Evolutionary conservation across 2,888 invertebrate genomes (phyloP), one percentile per base, ranked within the genome.

Genomic region (Cheilosia vulpina): DNA sequence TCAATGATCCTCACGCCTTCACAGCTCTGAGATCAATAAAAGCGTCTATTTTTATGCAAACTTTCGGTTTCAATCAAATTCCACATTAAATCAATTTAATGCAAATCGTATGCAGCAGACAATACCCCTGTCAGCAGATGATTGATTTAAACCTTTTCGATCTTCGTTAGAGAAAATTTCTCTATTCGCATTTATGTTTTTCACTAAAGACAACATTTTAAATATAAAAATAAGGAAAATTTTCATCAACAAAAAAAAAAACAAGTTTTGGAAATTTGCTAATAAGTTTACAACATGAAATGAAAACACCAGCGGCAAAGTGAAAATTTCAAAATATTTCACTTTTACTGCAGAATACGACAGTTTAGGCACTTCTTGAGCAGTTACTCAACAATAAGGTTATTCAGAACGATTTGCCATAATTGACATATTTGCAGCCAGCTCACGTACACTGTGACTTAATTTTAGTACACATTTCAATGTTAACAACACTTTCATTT

Each of bases 401-500:
- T 38, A 38, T 38, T 13, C 38, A 38, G 38, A 38, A 13, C 38
- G 13, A 3, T 13, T 38, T 38, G 13, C 38, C 3, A 38, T 13
- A 13, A 13, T 13, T n/a, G n/a, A 11, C n/a, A 11, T 27, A 41
- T 41, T 15, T 68, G 55, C 27, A 68, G 43, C 21, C n/a, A 53
- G 24, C 45, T 63, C 53, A 53, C 63, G 52, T 62, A 38, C 43
- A 55, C 34, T 31, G 57, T 63, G 45, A 15, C 62, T 41, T 62
- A 15, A 24, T 75, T 68, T 69, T 41, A 43, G 13, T 38, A 38
- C 38, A 38, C 38, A 38, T 38, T 73, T 79, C 73, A 73, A 79
- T 79, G 57, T 73, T 69, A 79, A 65, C 65, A 71, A n/a, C 60
- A 77, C 77, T 82, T 82, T 82, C 82, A 38, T 38, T 38, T 38